phyloP scores from a whole-genome alignment of 64 coral and sea anemone species.

The Dendrophyllia cribrosa region DNA sequence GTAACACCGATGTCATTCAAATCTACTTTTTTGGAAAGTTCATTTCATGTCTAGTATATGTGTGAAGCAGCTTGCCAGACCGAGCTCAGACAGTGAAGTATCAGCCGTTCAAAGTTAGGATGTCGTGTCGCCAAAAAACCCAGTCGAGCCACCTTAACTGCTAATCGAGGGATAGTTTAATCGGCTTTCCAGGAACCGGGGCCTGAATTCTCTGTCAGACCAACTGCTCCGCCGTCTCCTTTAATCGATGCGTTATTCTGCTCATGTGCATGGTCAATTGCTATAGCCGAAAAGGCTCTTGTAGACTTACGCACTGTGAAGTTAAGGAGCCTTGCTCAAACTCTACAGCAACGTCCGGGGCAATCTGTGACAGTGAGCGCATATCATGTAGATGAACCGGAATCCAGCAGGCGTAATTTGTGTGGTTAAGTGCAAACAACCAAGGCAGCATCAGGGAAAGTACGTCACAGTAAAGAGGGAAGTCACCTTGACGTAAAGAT shows the following conservation, averaged over 20 bases:
- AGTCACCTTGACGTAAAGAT: constrained; percentile 28
- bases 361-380: neutral
- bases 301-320: constrained; percentile 23
- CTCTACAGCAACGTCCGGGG: neutral
- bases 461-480: neutral
- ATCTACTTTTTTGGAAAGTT: too few species aligned
- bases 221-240: constrained; percentile 67
- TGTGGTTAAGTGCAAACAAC: constrained; percentile 60
- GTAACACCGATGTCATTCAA: too few species aligned
- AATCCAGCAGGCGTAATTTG: constrained; percentile 44
- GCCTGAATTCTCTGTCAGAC: constrained; percentile 55
- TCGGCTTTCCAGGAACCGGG: constrained; percentile 23
- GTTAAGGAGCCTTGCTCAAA: constrained; percentile 8
- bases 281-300: constrained; percentile 17
- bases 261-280: constrained; percentile 68
- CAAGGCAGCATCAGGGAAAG: constrained; percentile 53
- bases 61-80: too few species aligned
- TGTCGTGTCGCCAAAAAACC: too few species aligned
- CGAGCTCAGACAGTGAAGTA: too few species aligned
- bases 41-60: too few species aligned
- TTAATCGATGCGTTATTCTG: constrained; percentile 70
- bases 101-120: too few species aligned
- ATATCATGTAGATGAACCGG: constrained; percentile 60
- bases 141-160: too few species aligned
- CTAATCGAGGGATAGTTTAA: too few species aligned